Base-by-base conservation (phyloP, 2,888 invertebrate species). In the Galeopsomyia nigrocyanea region DNA sequence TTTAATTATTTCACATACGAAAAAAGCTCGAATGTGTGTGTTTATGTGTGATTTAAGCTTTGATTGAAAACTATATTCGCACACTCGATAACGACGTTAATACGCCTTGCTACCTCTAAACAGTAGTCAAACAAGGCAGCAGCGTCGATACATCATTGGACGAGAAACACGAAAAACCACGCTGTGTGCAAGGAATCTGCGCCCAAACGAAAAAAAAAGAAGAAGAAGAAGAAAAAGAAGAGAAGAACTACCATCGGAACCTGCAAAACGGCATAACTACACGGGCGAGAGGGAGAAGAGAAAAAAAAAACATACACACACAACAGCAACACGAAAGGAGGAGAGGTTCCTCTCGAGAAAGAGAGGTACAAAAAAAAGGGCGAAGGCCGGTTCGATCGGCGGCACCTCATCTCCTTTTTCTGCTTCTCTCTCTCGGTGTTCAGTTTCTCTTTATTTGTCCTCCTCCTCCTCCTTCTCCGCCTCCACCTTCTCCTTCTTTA, bases 381-480 rank as follows among this genome's bases (percentile, higher is more conserved):
- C 21, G 53, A 21, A 53, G 53, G 39, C 39, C 39, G 39, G 39
- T 39, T 39, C 39, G 39, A 39, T 39, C 39, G 39, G 39, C 39
- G 39, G 39, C 39, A 39, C 39, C 39, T 39, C 39, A 39, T 39
- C 39, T 39, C 39, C 39, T 39, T 39, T 10, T 39, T 39, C 39
- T 39, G 39, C 39, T n/a, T n/a, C n/a, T 26, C 26, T 26, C 26
- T 10, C 39, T 39, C 68, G 72, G 72, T 72, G 68, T 64, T 72
- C 72, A 63, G 68, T 72, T 72, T 72, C 71, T 72, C 72, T 72
- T 68, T 72, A 73, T 73, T 73, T 68, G 68, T 68, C 64, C 64
- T 73, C 56, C 61, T 19, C 60, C 55, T 49, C 16, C 39, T 26
- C 17, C n/a, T n/a, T n/a, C n/a, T n/a, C n/a, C n/a, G n/a, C n/a